phyloP scores from a whole-genome alignment of 2,888 invertebrate species.

The Drosophila niveifrons region DNA sequence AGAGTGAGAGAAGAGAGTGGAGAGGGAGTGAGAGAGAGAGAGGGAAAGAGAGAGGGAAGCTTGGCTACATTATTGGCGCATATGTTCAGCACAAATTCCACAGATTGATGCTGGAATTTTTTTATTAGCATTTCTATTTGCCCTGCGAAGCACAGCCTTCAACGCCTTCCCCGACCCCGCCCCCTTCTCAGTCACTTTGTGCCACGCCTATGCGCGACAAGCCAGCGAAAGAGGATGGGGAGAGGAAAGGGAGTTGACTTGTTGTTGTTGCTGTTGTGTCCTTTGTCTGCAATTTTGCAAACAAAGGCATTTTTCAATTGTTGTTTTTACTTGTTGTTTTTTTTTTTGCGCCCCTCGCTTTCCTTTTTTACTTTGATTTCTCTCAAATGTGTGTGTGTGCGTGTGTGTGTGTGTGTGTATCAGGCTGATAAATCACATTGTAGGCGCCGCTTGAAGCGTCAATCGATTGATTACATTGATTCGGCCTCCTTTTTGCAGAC shows the following conservation, averaged over 20 bases:
- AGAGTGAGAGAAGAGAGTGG: neutral
- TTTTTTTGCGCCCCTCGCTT: conserved; percentile 6
- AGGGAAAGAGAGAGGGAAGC: neutral
- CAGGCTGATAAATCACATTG: conserved; percentile 49
- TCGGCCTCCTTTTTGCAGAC: conserved; percentile 28
- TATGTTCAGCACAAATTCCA: conserved; percentile 80
- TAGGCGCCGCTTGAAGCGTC: conserved; percentile 44
- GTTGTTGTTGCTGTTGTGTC: conserved; percentile 48
- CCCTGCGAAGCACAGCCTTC: conserved; percentile 34
- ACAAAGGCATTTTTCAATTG: conserved; percentile 82
- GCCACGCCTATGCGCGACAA: conserved; percentile 51
- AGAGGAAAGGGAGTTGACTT: neutral
- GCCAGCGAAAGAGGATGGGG: neutral
- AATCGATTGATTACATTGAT: conserved; percentile 76
- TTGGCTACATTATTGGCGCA: conserved; percentile 75
- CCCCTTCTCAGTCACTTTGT: conserved; percentile 1
- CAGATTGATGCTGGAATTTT: conserved; percentile 82
- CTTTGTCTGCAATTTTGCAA: conserved; percentile 69
- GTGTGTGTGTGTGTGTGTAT: conserved; percentile 8
- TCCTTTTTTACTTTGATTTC: conserved; percentile 43
- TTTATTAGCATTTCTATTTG: conserved; percentile 82
- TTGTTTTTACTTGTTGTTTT: conserved; percentile 48
- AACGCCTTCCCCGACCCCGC: neutral
- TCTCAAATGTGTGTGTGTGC: conserved; percentile 8
- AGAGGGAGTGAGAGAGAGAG: neutral